phyloP scores from a whole-genome alignment of 1,140 invertebrate genomes.

The Drosophila willistoni region DNA sequence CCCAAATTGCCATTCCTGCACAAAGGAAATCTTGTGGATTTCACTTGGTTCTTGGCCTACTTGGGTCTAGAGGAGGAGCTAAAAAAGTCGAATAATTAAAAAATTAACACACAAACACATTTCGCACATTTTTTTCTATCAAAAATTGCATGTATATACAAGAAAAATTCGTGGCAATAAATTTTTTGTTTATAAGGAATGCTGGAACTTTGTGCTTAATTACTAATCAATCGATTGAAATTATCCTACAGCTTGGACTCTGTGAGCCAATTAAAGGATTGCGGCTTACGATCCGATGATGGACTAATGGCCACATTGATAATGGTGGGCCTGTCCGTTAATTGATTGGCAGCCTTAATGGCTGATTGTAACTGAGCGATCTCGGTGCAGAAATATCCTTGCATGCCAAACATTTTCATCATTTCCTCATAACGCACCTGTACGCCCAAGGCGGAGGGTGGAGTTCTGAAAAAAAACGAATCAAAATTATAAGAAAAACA shows the following conservation, averaged over 20 bases:
- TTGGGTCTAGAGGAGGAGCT: constrained; percentile 74
- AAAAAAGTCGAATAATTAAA: constrained; percentile 52
- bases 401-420: constrained; percentile 92
- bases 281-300: constrained; percentile 93
- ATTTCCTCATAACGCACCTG: constrained; percentile 95
- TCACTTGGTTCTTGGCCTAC: constrained; percentile 68
- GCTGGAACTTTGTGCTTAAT: constrained; percentile 70
- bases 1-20: constrained; percentile 76
- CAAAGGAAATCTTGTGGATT: constrained; percentile 74
- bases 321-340: constrained; percentile 90
- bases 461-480: constrained; percentile 86
- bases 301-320: constrained; percentile 97
- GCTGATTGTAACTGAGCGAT: constrained; percentile 89
- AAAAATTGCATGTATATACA: constrained; percentile 74
- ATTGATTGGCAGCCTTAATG: constrained; percentile 87
- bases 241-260: constrained; percentile 91
- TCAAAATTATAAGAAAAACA: too few species aligned
- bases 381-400: constrained; percentile 91
- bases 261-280: constrained; percentile 95
- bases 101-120: background rate
- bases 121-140: constrained; percentile 6
- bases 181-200: constrained; percentile 68
- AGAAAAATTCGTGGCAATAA: constrained; percentile 77
- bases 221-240: constrained; percentile 51
- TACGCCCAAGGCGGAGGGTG: constrained; percentile 90